Evolutionary conservation across 2,888 invertebrate genomes (phyloP).

Genomic region (Pocota personata): DNA sequence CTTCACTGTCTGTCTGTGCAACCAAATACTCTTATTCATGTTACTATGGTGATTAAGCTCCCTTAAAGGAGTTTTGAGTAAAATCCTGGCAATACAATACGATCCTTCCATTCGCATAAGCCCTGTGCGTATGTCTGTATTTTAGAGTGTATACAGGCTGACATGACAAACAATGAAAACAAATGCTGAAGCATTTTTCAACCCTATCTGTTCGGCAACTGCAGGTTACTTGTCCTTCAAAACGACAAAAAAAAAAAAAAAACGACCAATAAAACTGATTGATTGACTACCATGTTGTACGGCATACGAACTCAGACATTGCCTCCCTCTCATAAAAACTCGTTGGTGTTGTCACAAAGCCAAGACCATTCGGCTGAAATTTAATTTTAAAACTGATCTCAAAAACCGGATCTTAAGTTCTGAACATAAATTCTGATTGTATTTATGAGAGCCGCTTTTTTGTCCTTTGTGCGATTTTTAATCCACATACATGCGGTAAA

Average conservation of each 20-base stretch:
- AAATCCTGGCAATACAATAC: constrained; percentile 1
- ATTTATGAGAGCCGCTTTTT: not conserved
- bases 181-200: constrained; percentile 2
- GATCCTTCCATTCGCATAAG: not conserved
- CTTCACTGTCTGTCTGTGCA: constrained; percentile 14
- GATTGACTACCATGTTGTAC: not conserved
- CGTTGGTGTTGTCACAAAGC: too few relatives aligned
- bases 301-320: not conserved
- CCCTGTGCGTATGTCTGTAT: not conserved
- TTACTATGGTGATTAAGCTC: constrained; percentile 40
- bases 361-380: not conserved
- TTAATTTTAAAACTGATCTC: not conserved
- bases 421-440: not conserved
- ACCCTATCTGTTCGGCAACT: not conserved
- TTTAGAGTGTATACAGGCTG: not conserved
- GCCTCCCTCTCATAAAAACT: not conserved
- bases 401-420: not conserved
- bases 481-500: not conserved
- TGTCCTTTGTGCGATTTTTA: not conserved
- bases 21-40: constrained; percentile 20
- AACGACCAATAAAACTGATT: not conserved
- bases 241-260: not conserved
- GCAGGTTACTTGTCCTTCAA: not conserved
- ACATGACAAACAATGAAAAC: not conserved
- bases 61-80: not conserved